Conservation (phyloP, 2,888 invertebrate species). For the Ligdia adustata region DNA sequence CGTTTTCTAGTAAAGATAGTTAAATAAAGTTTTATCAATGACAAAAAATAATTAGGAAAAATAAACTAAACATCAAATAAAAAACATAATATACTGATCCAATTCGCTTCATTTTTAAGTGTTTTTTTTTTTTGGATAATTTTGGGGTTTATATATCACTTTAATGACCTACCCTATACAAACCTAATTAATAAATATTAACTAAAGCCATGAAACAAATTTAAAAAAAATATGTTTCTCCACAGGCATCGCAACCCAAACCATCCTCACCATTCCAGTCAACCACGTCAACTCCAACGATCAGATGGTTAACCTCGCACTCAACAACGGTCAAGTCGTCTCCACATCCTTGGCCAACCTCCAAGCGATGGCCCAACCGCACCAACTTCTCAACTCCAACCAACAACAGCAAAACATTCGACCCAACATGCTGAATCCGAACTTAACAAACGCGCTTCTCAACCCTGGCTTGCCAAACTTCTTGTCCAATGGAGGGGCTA, state of each 20-base stretch:
- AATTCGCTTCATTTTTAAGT: too few species aligned
- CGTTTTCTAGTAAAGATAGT: too few species aligned
- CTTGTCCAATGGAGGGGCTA: conserved; percentile 87
- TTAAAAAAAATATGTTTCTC: too few species aligned
- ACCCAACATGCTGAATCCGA: conserved; percentile 83
- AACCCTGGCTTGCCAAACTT: conserved; percentile 89
- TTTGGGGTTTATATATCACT: too few species aligned
- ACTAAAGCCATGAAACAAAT: too few species aligned
- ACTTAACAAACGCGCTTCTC: conserved; percentile 87
- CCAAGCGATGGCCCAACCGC: conserved; percentile 90
- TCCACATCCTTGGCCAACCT: conserved; percentile 92
- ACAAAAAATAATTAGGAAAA: too few species aligned
- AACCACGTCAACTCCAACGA: conserved; percentile 92
- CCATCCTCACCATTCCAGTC: conserved; percentile 97
- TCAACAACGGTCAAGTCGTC: conserved; percentile 93
- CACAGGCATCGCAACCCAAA: conserved; percentile 96
- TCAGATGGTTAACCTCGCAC: conserved; percentile 90
- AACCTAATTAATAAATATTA: too few species aligned
- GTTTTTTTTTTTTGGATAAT: too few species aligned
- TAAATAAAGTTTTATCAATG: too few species aligned
- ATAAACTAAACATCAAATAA: too few species aligned
- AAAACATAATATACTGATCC: too few species aligned
- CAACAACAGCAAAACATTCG: conserved; percentile 73
- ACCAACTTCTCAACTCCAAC: conserved; percentile 86
- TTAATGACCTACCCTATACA: too few species aligned